These are phyloP conservation scores for Stichodactyla mertensii DNA, from an alignment of 64 coral and sea anemone genomes.

Conservation along the genomic window DNA sequence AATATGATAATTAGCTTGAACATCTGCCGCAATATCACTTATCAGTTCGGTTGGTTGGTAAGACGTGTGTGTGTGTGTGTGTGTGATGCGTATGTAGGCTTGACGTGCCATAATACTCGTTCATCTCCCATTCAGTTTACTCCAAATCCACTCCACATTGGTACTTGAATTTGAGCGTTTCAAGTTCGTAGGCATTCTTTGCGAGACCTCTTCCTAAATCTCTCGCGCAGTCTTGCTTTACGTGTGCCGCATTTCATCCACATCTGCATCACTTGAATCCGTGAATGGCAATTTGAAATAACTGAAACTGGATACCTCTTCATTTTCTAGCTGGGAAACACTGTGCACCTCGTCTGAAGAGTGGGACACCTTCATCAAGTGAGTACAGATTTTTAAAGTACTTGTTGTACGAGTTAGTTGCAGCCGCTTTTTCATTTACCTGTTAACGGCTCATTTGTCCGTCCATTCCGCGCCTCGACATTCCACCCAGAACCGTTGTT, in stretches of 20 bases:
- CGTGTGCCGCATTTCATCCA: neutral
- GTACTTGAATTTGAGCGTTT: neutral
- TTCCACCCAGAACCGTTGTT: neutral
- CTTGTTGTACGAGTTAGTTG: neutral
- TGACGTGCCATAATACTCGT: neutral
- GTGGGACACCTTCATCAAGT: conserved; percentile 56
- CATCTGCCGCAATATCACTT: conserved; percentile 8
- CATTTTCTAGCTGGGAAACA: conserved; percentile 58
- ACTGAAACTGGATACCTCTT: neutral
- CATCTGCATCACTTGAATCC: neutral
- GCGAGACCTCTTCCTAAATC: no score
- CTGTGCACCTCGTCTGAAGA: conserved; percentile 40
- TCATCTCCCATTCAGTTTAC: neutral
- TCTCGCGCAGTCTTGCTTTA: neutral
- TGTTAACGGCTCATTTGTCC: neutral
- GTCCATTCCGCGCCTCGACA: neutral
- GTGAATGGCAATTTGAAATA: neutral
- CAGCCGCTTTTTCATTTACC: neutral
- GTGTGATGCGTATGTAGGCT: neutral
- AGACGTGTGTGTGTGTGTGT: neutral
- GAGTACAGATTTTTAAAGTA: neutral
- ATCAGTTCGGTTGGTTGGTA: neutral
- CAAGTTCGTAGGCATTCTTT: neutral
- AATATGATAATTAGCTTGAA: conserved; percentile 45
- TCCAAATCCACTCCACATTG: neutral